Conservation (phyloP, 1,140 invertebrate genomes). For the Lordiphosa collinella region DNA sequence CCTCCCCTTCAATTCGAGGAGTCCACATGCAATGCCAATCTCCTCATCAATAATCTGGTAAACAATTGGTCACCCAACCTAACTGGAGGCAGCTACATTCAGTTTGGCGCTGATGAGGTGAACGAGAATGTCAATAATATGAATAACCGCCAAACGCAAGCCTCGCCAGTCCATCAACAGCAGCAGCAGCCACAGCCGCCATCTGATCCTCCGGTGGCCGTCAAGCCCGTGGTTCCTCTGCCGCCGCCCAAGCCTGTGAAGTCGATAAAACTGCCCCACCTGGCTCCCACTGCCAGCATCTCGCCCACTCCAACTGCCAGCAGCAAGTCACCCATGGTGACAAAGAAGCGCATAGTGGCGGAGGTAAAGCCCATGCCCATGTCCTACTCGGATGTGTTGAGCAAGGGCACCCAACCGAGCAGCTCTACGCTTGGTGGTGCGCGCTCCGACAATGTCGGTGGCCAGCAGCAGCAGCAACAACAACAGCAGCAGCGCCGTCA, state of each 20-base stretch:
- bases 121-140: conserved; percentile 74
- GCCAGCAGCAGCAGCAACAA: conserved; percentile 11
- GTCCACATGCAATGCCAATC: conserved; percentile 42
- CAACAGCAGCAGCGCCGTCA: conserved; percentile 34
- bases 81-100: conserved; percentile 89
- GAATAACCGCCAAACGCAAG: conserved; percentile 19
- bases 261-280: conserved; percentile 14
- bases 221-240: conserved; percentile 21
- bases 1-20: conserved; percentile 30
- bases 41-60: conserved; percentile 86
- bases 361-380: conserved; percentile 92
- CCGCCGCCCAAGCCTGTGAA: conserved; percentile 23
- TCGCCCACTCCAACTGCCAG: conserved; percentile 42
- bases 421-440: conserved; percentile 16
- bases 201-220: conserved; percentile 17
- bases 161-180: conserved; percentile 1
- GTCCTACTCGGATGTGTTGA: conserved; percentile 89
- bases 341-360: conserved; percentile 87
- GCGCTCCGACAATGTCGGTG: conserved; percentile 20
- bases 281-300: conserved; percentile 36
- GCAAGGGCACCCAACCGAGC: conserved; percentile 81
- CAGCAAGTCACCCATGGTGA: conserved; percentile 65
- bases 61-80: conserved; percentile 90
- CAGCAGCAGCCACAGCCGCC: conserved; percentile 5
- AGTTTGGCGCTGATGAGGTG: conserved; percentile 84